phyloP scores from a whole-genome alignment of 2,113 vertebrate species.

The Pelmatolapia mariae region DNA sequence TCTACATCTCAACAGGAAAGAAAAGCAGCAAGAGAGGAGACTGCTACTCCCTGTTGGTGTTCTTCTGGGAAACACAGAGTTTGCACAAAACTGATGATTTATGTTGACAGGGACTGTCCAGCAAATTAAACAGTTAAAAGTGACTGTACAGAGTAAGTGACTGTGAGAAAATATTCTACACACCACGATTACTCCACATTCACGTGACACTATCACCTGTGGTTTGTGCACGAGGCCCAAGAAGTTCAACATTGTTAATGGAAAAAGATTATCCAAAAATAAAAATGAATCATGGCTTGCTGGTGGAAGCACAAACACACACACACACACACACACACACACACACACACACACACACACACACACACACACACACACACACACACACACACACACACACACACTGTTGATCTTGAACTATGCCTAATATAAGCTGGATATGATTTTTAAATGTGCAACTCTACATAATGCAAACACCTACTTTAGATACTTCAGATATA shows the following conservation, averaged over 20 bases:
- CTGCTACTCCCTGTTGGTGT: background rate
- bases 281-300: background rate
- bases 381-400: background rate
- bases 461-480: background rate
- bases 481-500: background rate
- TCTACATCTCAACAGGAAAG: slow-evolving; percentile 27
- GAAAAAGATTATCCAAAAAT: background rate
- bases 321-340: background rate
- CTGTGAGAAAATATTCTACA: background rate
- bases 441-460: background rate
- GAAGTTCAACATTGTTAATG: background rate
- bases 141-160: background rate
- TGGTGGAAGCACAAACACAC: background rate
- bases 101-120: background rate
- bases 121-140: background rate
- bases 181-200: background rate
- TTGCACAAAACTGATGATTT: background rate
- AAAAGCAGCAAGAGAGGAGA: background rate
- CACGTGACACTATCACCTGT: background rate
- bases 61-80: background rate
- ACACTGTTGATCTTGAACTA: background rate
- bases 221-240: background rate
- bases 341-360: background rate
- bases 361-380: background rate
- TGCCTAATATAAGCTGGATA: background rate